Conservation (phyloP, 2,888 invertebrate genomes). For the Troglohyphantes excavatus region DNA sequence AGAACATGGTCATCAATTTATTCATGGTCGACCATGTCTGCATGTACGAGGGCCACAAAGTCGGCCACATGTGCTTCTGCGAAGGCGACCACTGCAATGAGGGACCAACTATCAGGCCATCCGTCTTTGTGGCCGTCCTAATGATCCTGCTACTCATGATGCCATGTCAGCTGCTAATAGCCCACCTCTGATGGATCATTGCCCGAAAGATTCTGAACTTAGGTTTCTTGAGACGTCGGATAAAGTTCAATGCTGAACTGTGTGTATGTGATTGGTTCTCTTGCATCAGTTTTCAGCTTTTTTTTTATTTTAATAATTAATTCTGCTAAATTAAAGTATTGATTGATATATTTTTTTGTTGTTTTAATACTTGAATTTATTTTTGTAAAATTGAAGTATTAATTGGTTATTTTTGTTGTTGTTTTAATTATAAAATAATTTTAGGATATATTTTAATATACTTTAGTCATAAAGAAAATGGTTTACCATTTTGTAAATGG, state of each 20-base stretch:
- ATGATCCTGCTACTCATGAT: background rate
- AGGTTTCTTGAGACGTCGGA: background rate
- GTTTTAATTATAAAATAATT: too few species aligned
- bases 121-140: background rate
- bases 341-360: too few species aligned
- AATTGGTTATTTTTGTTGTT: too few species aligned
- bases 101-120: conserved; percentile 80
- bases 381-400: too few species aligned
- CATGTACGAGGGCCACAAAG: conserved; percentile 99
- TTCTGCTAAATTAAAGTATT: too few species aligned
- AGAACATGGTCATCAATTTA: conserved; percentile 95
- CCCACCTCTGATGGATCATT: conserved; percentile 40
- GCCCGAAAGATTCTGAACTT: background rate
- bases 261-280: background rate
- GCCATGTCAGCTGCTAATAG: background rate
- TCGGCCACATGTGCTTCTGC: conserved; percentile 99
- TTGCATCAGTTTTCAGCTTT: conserved; percentile 40
- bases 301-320: too few species aligned
- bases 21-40: conserved; percentile 99
- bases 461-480: too few species aligned
- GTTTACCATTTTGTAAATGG: too few species aligned
- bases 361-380: background rate
- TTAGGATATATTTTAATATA: too few species aligned
- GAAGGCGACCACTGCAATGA: conserved; percentile 97
- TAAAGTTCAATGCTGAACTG: background rate